A percentile compares a stretch with the other conserved stretches of the same genome.
phyloP scores from a whole-genome alignment of 2,113 vertebrate species.

The Alligator mississippiensis region DNA sequence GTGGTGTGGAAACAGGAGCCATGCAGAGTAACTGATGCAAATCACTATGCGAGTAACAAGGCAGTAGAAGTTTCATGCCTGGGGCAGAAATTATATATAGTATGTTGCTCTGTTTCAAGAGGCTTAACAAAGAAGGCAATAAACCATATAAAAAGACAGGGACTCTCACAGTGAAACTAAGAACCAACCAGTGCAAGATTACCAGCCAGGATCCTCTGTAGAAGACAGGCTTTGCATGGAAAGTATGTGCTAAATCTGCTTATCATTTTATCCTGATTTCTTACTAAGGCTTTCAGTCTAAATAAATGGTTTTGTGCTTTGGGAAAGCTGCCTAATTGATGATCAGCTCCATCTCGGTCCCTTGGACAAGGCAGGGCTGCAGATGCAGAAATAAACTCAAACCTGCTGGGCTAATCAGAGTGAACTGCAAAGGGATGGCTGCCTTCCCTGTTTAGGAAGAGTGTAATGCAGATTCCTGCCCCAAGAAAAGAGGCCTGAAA shows the following conservation, averaged over 20 bases:
- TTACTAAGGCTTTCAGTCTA: fast-evolving
- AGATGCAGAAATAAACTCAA: neutral
- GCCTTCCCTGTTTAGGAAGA: neutral
- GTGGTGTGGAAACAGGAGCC: neutral
- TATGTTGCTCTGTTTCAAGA: no score
- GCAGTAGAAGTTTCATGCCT: neutral
- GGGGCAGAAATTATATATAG: neutral
- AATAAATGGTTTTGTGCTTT: neutral
- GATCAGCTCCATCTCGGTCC: neutral
- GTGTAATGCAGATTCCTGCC: fast-evolving
- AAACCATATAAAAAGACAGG: neutral
- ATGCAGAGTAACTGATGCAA: neutral
- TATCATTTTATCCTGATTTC: neutral
- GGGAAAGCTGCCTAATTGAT: neutral
- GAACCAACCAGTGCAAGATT: neutral
- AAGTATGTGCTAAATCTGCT: neutral
- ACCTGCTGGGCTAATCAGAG: fast-evolving
- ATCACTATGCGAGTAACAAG: neutral
- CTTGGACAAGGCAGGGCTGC: neutral
- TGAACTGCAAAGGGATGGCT: neutral
- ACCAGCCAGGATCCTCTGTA: neutral
- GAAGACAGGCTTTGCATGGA: neutral
- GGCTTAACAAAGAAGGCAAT: neutral
- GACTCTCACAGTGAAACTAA: neutral
- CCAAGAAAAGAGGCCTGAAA: fast-evolving